Percentiles rank a stretch among this genome's conserved stretches.
phyloP scores from a whole-genome alignment of 92 coral and sea anemone species.

The Palythoa caribaeorum region DNA sequence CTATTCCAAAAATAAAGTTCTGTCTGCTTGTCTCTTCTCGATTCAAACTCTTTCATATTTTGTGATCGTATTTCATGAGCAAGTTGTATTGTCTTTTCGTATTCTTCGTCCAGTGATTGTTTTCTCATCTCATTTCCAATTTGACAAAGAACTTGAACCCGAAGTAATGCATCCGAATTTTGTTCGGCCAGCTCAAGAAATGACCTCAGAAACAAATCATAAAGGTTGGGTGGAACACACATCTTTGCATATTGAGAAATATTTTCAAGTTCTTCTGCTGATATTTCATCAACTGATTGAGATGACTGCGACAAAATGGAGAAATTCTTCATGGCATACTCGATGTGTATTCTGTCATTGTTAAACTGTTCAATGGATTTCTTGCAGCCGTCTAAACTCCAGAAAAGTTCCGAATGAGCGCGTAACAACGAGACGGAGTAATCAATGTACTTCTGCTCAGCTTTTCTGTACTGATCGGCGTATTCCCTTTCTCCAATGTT shows the following conservation, averaged over 20 bases:
- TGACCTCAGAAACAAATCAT: neutral
- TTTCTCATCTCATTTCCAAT: constrained; percentile 54
- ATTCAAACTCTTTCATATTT: constrained; percentile 3
- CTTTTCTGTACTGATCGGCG: neutral
- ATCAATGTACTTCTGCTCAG: constrained; percentile 24
- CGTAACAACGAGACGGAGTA: constrained; percentile 36
- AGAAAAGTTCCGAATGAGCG: constrained; percentile 19
- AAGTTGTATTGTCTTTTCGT: neutral
- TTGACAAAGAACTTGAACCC: constrained; percentile 43
- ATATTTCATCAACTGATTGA: neutral
- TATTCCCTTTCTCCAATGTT: constrained; percentile 3
- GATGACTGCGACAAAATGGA: neutral
- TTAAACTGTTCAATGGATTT: constrained; percentile 41
- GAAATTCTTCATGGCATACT: constrained; percentile 29
- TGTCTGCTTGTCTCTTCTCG: neutral
- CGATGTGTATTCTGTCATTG: constrained; percentile 50
- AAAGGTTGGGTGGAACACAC: constrained; percentile 52
- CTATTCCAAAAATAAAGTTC: constrained; percentile 41
- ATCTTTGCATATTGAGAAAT: constrained; percentile 27
- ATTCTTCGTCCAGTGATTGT: constrained; percentile 1
- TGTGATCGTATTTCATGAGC: neutral
- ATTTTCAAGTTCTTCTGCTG: neutral
- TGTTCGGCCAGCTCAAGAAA: neutral
- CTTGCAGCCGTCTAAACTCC: constrained; percentile 55
- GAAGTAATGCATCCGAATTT: neutral